These are phyloP conservation scores for Drosophila dunni DNA, from an alignment of 1,140 invertebrate species.

Conservation along the genomic window DNA sequence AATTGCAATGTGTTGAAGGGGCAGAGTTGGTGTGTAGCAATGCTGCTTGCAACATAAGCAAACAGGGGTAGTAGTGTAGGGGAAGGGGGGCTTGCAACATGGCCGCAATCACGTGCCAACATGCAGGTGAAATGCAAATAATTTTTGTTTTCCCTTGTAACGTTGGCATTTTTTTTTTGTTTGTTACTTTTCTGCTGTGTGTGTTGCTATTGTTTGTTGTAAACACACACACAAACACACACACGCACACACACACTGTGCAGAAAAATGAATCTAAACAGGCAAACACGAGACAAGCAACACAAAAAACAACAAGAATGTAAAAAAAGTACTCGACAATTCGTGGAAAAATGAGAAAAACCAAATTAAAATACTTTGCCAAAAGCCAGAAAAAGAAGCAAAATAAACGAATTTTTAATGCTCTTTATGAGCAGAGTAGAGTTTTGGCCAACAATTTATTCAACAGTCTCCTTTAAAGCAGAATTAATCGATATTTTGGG, in stretches of 20 bases:
- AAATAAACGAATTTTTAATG: constrained; percentile 22
- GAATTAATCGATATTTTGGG: too few species aligned
- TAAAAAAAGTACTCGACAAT: constrained; percentile 24
- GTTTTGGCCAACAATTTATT: neutral
- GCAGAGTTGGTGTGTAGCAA: neutral
- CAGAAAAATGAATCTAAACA: constrained; percentile 60
- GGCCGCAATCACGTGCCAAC: constrained; percentile 78
- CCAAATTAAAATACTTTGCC: constrained; percentile 16
- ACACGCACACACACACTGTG: constrained; percentile 13
- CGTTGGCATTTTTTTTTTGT: constrained; percentile 48
- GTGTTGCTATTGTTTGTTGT: constrained; percentile 39
- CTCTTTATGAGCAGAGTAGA: constrained; percentile 3
- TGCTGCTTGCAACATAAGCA: constrained; percentile 23
- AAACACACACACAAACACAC: constrained; percentile 26
- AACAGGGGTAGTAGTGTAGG: neutral
- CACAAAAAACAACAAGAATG: constrained; percentile 34
- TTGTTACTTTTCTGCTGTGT: constrained; percentile 32
- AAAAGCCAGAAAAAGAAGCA: constrained; percentile 2
- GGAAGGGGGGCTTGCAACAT: constrained; percentile 14
- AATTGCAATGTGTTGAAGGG: constrained; percentile 14
- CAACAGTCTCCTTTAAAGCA: too few species aligned
- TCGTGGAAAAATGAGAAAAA: constrained; percentile 13
- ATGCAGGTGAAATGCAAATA: constrained; percentile 81
- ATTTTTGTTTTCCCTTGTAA: constrained; percentile 76
- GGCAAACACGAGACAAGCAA: constrained; percentile 55